A percentile compares a stretch with the other conserved stretches of the same genome.
Conservation (phyloP, 2,888 invertebrate genomes). For the Lampropteryx suffumata region DNA sequence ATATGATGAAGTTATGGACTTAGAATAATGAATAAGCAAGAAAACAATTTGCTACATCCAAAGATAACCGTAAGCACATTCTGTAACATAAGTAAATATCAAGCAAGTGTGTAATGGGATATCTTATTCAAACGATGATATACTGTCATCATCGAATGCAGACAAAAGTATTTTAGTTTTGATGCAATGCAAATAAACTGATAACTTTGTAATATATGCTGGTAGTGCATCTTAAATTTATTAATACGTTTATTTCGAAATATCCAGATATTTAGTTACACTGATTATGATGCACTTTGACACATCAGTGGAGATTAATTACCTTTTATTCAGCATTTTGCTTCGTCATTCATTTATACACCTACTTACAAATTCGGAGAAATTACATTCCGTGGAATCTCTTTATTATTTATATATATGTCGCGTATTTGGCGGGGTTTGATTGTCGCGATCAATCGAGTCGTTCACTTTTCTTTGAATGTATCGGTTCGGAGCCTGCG, state of each 20-base stretch:
- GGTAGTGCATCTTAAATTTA: background rate
- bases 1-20: no score
- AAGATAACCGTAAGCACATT: slow-evolving; percentile 35
- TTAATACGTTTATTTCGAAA: slow-evolving; percentile 1
- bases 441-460: no score
- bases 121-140: slow-evolving; percentile 24
- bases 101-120: slow-evolving; percentile 34
- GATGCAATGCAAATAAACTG: slow-evolving; percentile 19
- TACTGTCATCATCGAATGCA: slow-evolving; percentile 22
- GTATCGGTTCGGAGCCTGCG: no score
- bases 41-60: slow-evolving; percentile 7
- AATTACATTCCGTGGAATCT: no score
- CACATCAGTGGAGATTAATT: slow-evolving; percentile 5
- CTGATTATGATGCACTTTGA: slow-evolving; percentile 5
- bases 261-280: background rate
- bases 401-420: no score
- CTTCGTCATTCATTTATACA: background rate
- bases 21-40: background rate
- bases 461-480: no score
- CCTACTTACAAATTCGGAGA: background rate
- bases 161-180: slow-evolving; percentile 10
- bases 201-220: slow-evolving; percentile 4
- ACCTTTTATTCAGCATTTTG: background rate
- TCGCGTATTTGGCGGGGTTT: no score
- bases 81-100: slow-evolving; percentile 32